These are phyloP conservation scores for Knipowitschia caucasica DNA, from an alignment of 2,797 vertebrate species.

Conservation along the genomic window DNA sequence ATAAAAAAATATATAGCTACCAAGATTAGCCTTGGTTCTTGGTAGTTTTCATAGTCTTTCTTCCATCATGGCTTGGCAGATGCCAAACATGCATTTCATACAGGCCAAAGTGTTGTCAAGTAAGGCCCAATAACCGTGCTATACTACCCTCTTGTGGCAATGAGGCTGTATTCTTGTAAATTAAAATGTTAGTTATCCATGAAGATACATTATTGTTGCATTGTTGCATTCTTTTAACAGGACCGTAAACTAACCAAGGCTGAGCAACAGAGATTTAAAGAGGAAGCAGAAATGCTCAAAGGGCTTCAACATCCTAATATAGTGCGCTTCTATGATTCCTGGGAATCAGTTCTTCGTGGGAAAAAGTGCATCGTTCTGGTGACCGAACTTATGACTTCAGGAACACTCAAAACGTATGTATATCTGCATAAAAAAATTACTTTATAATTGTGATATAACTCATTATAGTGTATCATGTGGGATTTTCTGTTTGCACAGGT, in stretches of 20 bases:
- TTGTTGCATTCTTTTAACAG: constrained; percentile 58
- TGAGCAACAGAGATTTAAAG: constrained; percentile 93
- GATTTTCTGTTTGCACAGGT: constrained; percentile 67
- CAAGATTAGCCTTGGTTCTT: constrained; percentile 7
- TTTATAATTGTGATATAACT: neutral
- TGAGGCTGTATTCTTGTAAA: neutral
- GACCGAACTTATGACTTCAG: constrained; percentile 96
- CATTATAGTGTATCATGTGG: neutral
- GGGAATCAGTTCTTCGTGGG: constrained; percentile 89
- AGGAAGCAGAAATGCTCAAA: constrained; percentile 96
- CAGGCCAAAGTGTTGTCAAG: constrained; percentile 69
- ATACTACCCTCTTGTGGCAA: constrained; percentile 70
- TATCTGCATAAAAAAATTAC: neutral
- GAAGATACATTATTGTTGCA: neutral
- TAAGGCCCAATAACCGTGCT: constrained; percentile 30
- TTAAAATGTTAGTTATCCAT: neutral
- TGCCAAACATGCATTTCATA: constrained; percentile 63
- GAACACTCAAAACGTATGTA: constrained; percentile 93
- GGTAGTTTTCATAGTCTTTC: constrained; percentile 39
- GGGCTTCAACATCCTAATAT: constrained; percentile 96
- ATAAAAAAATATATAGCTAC: constrained; percentile 46
- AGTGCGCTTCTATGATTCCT: constrained; percentile 95
- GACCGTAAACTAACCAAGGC: constrained; percentile 92
- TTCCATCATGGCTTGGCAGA: constrained; percentile 53
- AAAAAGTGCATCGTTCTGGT: constrained; percentile 96